phyloP scores from a whole-genome alignment of 2,888 invertebrate species.

The Aspidiotus destructor region DNA sequence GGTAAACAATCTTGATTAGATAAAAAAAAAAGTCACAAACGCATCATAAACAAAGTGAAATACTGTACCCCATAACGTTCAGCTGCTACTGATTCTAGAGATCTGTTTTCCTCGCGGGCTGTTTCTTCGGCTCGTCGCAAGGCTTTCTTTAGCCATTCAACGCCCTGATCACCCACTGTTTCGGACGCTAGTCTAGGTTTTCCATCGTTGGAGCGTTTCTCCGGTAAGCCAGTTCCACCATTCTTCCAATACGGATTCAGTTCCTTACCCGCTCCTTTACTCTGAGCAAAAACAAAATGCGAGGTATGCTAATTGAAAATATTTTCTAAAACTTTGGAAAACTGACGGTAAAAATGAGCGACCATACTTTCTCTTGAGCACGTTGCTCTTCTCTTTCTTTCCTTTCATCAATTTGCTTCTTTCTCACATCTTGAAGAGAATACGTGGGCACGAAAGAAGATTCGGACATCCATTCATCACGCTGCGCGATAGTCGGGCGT shows the following conservation, averaged over 20 bases:
- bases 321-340: conserved; percentile 8
- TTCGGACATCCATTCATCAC: conserved; percentile 75
- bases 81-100: conserved; percentile 49
- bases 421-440: conserved; percentile 39
- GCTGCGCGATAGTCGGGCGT: conserved; percentile 36
- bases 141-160: conserved; percentile 48
- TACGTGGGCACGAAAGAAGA: conserved; percentile 46
- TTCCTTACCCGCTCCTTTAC: conserved; percentile 54
- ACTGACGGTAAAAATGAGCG: background rate
- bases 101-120: conserved; percentile 46
- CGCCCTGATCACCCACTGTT: conserved; percentile 43
- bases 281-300: conserved; percentile 42
- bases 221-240: conserved; percentile 75
- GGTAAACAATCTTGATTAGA: conserved; percentile 11
- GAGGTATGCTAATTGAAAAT: conserved; percentile 1
- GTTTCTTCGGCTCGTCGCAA: conserved; percentile 48
- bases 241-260: conserved; percentile 88
- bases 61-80: conserved; percentile 50
- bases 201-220: conserved; percentile 45
- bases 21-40: background rate
- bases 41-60: background rate
- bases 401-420: conserved; percentile 46
- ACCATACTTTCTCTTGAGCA: conserved; percentile 42
- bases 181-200: conserved; percentile 27
- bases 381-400: background rate